Conservation (phyloP, 2,113 vertebrate species). For the Oenanthe oenanthe region DNA sequence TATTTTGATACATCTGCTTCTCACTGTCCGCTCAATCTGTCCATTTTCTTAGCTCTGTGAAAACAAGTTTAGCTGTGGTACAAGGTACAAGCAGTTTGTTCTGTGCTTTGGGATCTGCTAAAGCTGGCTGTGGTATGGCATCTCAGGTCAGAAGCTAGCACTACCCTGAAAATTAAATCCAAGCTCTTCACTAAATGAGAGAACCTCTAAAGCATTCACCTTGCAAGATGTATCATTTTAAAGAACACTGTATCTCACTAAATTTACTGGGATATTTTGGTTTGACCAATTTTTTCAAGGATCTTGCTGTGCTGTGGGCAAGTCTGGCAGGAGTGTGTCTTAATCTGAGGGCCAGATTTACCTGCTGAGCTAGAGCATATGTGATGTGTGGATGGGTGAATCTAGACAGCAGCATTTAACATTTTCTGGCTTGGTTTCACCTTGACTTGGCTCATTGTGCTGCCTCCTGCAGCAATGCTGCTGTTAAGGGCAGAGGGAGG, state of each 20-base stretch:
- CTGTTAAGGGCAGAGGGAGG: neutral
- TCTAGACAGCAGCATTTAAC: neutral
- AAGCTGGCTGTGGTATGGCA: neutral
- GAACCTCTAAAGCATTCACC: neutral
- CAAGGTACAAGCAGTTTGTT: neutral
- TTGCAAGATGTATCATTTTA: neutral
- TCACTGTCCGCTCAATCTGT: neutral
- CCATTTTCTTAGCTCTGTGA: neutral
- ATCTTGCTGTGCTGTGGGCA: neutral
- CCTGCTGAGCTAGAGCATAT: neutral
- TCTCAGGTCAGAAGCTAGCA: neutral
- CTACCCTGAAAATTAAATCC: neutral
- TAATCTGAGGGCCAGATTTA: neutral
- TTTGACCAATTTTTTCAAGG: neutral
- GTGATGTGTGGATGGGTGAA: neutral
- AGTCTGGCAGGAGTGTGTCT: neutral
- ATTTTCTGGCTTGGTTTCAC: neutral
- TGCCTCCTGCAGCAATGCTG: neutral
- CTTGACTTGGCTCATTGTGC: neutral
- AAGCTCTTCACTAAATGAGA: neutral
- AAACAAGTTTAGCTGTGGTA: neutral
- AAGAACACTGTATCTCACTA: neutral
- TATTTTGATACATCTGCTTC: conserved; percentile 67
- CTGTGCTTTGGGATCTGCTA: neutral
- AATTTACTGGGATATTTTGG: neutral